phyloP scores from a whole-genome alignment of 64 coral and sea anemone species.

The Montipora foliosa region DNA sequence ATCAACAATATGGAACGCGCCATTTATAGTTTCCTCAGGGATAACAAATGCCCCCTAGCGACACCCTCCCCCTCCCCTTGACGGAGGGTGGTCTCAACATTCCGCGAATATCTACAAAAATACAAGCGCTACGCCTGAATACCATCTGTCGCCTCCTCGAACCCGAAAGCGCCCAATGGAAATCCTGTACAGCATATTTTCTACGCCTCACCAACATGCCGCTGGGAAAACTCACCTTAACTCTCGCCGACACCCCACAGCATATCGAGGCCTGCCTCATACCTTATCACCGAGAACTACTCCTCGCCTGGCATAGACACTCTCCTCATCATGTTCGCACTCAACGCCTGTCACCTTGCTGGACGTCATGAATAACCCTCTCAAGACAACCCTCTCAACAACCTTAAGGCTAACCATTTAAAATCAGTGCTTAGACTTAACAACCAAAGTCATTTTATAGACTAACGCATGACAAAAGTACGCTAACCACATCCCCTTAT shows the following conservation, averaged over 20 bases:
- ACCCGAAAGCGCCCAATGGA: conserved; percentile 26
- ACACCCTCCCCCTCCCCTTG: neutral
- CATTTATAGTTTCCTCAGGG: conserved; percentile 47
- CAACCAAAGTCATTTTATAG: too few relatives aligned
- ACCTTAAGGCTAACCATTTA: too few relatives aligned
- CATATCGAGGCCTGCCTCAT: neutral
- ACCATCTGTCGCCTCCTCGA: neutral
- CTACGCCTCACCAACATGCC: neutral
- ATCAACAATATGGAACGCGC: neutral
- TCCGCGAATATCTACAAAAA: neutral
- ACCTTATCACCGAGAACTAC: conserved; percentile 33
- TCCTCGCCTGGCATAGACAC: neutral
- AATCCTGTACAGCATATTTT: neutral
- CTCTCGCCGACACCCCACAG: neutral
- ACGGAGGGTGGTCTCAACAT: conserved; percentile 20
- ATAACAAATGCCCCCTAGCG: neutral
- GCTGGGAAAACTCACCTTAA: neutral
- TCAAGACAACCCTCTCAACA: neutral
- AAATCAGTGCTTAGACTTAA: too few relatives aligned
- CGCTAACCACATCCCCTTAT: too few relatives aligned
- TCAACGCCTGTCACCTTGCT: neutral
- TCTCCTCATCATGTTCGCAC: neutral
- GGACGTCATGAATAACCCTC: neutral
- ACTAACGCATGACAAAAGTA: too few relatives aligned
- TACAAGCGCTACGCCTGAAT: neutral